phyloP scores from a whole-genome alignment of 2,888 invertebrate species.

The Merodon equestris region DNA sequence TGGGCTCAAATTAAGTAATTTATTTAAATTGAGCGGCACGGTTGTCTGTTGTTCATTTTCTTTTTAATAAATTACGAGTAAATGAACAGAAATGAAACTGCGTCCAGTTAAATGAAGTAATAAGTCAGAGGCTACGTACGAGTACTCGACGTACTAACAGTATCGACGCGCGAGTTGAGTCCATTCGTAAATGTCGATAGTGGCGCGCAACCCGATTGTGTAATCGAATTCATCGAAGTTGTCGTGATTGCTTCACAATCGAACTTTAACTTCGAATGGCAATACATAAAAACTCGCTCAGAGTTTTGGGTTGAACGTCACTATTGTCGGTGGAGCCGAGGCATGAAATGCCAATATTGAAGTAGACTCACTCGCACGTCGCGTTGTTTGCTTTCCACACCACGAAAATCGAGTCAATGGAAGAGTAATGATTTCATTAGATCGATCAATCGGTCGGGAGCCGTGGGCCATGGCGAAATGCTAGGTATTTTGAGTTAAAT shows the following conservation, averaged over 20 bases:
- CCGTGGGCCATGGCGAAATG: conserved; percentile 53
- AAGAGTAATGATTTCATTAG: conserved; percentile 65
- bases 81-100: conserved; percentile 55
- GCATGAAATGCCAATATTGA: conserved; percentile 44
- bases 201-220: conserved; percentile 42
- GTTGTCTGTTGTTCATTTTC: not conserved
- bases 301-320: not conserved
- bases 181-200: conserved; percentile 40
- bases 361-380: not conserved
- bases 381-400: conserved; percentile 35
- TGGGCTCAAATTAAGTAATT: conserved; percentile 59
- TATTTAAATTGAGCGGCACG: conserved; percentile 55
- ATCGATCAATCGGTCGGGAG: conserved; percentile 59
- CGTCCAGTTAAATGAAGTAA: conserved; percentile 56
- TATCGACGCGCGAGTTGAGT: too few species aligned
- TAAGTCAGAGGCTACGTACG: conserved; percentile 38
- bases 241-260: conserved; percentile 45
- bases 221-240: conserved; percentile 62
- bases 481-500: conserved; percentile 55
- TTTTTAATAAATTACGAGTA: conserved; percentile 28
- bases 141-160: too few species aligned
- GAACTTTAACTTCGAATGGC: conserved; percentile 18
- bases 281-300: conserved; percentile 29
- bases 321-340: conserved; percentile 43
- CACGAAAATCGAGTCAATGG: conserved; percentile 41